These are phyloP conservation scores for Aplysia californica DNA, from an alignment of 1,140 invertebrate species.

Conservation along the genomic window DNA sequence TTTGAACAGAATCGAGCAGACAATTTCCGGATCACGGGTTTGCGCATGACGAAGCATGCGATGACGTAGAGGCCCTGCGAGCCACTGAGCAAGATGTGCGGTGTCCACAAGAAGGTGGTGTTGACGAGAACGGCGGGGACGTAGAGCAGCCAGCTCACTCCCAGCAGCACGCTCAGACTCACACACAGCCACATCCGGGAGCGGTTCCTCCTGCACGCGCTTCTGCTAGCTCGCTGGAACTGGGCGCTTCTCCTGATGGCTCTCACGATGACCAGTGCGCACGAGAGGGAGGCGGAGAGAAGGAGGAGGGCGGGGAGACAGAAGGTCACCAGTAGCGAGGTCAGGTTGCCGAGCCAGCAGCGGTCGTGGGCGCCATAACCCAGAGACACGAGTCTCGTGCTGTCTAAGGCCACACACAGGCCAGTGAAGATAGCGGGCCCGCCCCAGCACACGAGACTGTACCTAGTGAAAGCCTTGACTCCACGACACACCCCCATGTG, in stretches of 20 bases:
- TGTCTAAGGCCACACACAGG: background rate
- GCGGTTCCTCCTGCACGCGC: conserved; percentile 33
- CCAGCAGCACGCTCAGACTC: conserved; percentile 63
- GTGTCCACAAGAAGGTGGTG: conserved; percentile 30
- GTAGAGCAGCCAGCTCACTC: conserved; percentile 57
- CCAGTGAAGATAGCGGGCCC: background rate
- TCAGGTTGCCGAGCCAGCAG: conserved; percentile 64
- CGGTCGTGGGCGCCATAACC: conserved; percentile 18
- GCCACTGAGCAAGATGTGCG: conserved; percentile 42
- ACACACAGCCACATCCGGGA: conserved; percentile 68
- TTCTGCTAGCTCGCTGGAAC: conserved; percentile 40
- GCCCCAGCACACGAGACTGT: background rate
- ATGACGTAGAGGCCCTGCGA: conserved; percentile 40
- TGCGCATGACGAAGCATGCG: conserved; percentile 36
- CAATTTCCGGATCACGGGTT: background rate
- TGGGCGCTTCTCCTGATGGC: conserved; percentile 62
- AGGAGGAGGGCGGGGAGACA: conserved; percentile 49
- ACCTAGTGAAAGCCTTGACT: background rate
- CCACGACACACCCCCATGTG: background rate
- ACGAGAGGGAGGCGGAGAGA: conserved; percentile 43
- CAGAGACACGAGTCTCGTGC: background rate
- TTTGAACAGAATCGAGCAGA: background rate
- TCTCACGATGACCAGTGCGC: conserved; percentile 50
- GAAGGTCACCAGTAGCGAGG: conserved; percentile 46
- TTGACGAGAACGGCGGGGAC: conserved; percentile 41